Conservation (phyloP, 2,113 vertebrate species). For the Thunnus maccoyii region DNA sequence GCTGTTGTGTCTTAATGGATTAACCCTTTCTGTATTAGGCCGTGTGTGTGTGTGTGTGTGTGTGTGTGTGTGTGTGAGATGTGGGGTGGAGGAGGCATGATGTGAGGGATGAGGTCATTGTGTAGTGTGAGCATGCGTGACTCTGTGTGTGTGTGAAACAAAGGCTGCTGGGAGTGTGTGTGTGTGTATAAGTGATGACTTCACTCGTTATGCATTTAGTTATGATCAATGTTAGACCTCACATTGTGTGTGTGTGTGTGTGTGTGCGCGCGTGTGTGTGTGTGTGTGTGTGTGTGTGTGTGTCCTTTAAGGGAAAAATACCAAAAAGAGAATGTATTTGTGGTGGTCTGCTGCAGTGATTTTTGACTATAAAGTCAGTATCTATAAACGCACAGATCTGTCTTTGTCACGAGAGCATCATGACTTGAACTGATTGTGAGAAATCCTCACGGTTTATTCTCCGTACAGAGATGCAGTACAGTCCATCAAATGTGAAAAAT, state of each 20-base stretch:
- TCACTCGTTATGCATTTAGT: constrained; percentile 77
- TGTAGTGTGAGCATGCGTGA: constrained; percentile 77
- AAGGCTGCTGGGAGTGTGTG: constrained; percentile 51
- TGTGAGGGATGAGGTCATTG: constrained; percentile 81
- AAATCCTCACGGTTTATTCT: not conserved
- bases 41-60: constrained; percentile 43
- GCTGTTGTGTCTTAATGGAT: constrained; percentile 73
- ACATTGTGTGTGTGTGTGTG: constrained; percentile 8
- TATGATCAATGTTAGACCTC: constrained; percentile 60
- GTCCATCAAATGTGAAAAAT: not conserved
- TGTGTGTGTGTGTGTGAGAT: constrained; percentile 62
- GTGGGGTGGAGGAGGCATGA: constrained; percentile 52
- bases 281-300: no score
- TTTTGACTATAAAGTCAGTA: not conserved
- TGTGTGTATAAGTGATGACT: constrained; percentile 70
- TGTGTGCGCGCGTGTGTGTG: constrained; percentile 1
- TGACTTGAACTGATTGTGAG: not conserved
- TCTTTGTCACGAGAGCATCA: no score
- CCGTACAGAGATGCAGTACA: not conserved
- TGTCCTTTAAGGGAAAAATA: constrained; percentile 2
- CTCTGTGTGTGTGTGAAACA: constrained; percentile 63
- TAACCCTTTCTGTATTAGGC: constrained; percentile 62
- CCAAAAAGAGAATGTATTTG: not conserved
- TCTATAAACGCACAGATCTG: not conserved
- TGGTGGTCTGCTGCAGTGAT: constrained; percentile 4